Evolutionary conservation across 2,113 vertebrate species (phyloP).

Genomic region (Elephantulus edwardii): DNA sequence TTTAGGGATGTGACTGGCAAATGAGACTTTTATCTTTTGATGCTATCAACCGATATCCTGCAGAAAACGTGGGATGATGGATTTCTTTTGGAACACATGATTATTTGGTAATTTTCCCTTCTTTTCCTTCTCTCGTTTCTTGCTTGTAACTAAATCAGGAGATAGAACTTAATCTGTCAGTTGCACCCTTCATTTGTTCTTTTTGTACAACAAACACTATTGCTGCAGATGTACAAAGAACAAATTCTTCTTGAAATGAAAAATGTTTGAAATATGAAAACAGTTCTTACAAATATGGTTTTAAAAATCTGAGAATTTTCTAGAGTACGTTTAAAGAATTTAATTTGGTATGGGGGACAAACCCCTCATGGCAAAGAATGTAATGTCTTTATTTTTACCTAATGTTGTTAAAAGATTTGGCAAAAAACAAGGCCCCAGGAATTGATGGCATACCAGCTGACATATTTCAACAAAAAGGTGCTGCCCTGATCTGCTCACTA

Average conservation of each 20-base stretch:
- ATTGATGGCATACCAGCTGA: too few species aligned
- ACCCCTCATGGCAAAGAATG: background rate
- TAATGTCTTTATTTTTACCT: background rate
- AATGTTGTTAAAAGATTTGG: constrained; percentile 52
- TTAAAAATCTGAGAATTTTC: background rate
- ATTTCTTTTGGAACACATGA: constrained; percentile 57
- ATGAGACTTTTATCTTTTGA: constrained; percentile 67
- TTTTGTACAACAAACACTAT: background rate
- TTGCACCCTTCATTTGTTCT: background rate
- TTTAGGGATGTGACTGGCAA: constrained; percentile 67
- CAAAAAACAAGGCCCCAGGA: too few species aligned
- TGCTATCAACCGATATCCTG: constrained; percentile 46
- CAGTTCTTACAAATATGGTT: background rate
- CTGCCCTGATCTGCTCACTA: too few species aligned
- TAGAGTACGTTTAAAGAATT: background rate
- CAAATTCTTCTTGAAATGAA: constrained; percentile 30
- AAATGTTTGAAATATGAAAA: constrained; percentile 23
- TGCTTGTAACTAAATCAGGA: constrained; percentile 12
- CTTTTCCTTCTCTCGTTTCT: background rate
- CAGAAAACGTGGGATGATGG: constrained; percentile 43
- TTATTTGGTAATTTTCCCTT: background rate
- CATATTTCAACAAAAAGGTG: too few species aligned
- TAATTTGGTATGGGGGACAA: background rate
- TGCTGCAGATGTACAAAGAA: background rate
- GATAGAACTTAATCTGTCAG: background rate